Evolutionary conservation across 2,113 vertebrate species (phyloP), one percentile per base, ranked within the genome.

Genomic region (Triplophysa siluroides): DNA sequence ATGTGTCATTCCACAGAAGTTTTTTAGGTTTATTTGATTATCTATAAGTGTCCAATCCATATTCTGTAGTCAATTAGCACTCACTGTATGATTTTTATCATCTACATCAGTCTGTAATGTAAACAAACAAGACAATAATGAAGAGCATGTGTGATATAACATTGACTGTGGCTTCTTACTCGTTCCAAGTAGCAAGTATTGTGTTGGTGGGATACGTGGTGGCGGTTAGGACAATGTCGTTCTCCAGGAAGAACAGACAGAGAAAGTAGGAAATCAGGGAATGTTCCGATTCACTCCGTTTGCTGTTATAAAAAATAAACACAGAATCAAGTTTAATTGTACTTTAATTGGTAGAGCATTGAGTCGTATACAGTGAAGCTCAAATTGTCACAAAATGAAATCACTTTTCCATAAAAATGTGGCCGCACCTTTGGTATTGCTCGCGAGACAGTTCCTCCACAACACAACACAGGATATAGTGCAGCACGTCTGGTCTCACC

Each of bases 241-340:
- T 65, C n/a, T 85, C 83, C 80, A 82, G 33, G 63, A 85, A 85
- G 78, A 67, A 78, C 67, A 85, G 2, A 23, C 67, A 54, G 38
- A 85, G 73, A 45, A 85, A 80, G 43, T 62, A 62, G 0, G 72
- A 60, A 47, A 85, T 66, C 45, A 85, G 81, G 66, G 38, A 54
- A 26, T 85, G 72, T 10, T 73, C 80, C 0, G 16, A n/a, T 14
- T 54, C 41, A 21, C 50, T 64, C 80, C 76, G 69, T 14, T 56
- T 45, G 2, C 83, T 85, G 2, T 19, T 16, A 6, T 21, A 12
- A 5, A 58, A 8, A 58, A 58, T 9, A 21, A 9, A 21, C 8
- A n/a, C 16, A 58, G 19, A 21, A 58, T n/a, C n/a, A 58, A 56
- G 7, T 56, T 56, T 4, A 43, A 43, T 43, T 43, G 43, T 11